Conservation (phyloP, 1,140 invertebrate species). For the Drosophila rufa region DNA sequence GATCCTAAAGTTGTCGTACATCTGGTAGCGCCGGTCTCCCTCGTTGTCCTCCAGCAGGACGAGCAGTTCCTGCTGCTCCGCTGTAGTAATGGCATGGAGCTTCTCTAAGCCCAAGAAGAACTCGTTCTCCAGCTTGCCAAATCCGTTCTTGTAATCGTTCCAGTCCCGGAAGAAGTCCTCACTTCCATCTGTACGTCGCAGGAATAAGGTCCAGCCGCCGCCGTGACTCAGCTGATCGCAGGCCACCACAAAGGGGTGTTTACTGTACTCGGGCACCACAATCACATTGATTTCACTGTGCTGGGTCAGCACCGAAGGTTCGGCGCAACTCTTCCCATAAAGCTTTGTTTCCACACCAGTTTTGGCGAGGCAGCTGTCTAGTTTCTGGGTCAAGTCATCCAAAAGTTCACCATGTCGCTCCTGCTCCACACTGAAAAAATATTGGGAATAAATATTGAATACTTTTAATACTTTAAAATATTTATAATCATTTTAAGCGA, state of each 20-base stretch:
- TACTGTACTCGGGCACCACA: conserved; percentile 32
- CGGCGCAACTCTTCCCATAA: conserved; percentile 34
- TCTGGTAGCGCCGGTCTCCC: conserved; percentile 11
- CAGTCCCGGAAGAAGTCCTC: conserved; percentile 88
- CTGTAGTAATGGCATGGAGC: conserved; percentile 86
- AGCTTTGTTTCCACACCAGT: background rate
- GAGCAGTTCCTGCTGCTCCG: conserved; percentile 87
- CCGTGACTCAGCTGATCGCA: conserved; percentile 39
- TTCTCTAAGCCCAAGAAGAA: conserved; percentile 88
- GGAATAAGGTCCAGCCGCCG: conserved; percentile 80
- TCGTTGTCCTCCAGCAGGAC: conserved; percentile 86
- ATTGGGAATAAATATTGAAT: background rate
- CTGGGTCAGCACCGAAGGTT: conserved; percentile 25
- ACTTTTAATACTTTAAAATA: no score
- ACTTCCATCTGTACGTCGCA: conserved; percentile 87
- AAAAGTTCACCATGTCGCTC: conserved; percentile 30
- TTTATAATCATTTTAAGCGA: no score
- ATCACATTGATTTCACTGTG: conserved; percentile 39
- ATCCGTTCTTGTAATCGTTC: conserved; percentile 88
- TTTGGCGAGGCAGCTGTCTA: conserved; percentile 23
- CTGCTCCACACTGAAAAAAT: conserved; percentile 25
- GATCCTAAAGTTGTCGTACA: conserved; percentile 40
- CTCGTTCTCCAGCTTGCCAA: conserved; percentile 87
- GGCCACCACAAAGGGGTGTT: conserved; percentile 41
- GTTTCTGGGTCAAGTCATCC: conserved; percentile 21